Evolutionary conservation across 2,888 invertebrate genomes (phyloP).

Genomic region (Cyclophora punctaria): DNA sequence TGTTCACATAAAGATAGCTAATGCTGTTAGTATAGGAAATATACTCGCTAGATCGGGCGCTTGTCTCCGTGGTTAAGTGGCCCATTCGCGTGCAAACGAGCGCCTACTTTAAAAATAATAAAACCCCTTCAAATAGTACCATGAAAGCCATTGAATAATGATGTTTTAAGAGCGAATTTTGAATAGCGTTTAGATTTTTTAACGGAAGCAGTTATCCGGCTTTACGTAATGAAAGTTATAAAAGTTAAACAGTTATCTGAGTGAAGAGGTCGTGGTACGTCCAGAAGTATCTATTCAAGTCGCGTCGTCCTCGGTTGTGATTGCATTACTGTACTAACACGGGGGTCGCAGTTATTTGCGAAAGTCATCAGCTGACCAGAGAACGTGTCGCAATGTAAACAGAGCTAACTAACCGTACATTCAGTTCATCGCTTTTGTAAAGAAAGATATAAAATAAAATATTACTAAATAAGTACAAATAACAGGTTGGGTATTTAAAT

Average conservation of each 20-base stretch:
- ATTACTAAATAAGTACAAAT: neutral
- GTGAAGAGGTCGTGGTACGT: neutral
- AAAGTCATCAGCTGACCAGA: slow-evolving; percentile 56
- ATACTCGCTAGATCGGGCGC: slow-evolving; percentile 41
- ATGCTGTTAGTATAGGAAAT: slow-evolving; percentile 56
- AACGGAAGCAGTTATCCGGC: too few relatives aligned
- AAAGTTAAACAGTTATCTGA: too few relatives aligned
- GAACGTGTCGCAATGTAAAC: slow-evolving; percentile 40
- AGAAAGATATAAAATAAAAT: neutral
- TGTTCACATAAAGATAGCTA: slow-evolving; percentile 59
- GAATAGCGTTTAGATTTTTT: neutral
- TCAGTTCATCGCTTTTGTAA: slow-evolving; percentile 21
- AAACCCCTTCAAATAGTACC: slow-evolving; percentile 59
- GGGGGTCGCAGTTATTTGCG: slow-evolving; percentile 43
- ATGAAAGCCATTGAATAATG: slow-evolving; percentile 12
- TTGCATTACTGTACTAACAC: slow-evolving; percentile 43
- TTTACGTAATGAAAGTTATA: too few relatives aligned
- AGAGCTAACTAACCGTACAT: slow-evolving; percentile 59
- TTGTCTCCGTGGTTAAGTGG: slow-evolving; percentile 73
- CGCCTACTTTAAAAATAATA: slow-evolving; percentile 72
- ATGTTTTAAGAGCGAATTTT: slow-evolving; percentile 15
- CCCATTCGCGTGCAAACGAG: slow-evolving; percentile 76
- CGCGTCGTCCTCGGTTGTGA: slow-evolving; percentile 30
- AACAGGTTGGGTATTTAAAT: neutral
- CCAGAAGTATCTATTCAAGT: slow-evolving; percentile 7